These are phyloP conservation scores for Smittia sp. DNA, from an alignment of 2,888 invertebrate genomes.

Conservation along the genomic window DNA sequence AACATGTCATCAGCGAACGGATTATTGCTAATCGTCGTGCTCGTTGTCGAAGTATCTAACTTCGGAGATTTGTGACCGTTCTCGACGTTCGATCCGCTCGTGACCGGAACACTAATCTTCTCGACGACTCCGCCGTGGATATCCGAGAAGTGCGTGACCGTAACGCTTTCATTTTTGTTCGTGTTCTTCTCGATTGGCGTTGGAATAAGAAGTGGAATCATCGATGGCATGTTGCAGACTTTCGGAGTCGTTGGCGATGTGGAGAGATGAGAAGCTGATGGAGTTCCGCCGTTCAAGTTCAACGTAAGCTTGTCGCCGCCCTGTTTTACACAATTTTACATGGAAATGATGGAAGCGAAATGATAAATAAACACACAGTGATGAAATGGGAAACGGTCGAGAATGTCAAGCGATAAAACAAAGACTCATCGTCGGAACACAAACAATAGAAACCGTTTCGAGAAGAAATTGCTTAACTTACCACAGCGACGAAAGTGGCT, in stretches of 20 bases:
- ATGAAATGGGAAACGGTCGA: not conserved
- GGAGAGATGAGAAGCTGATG: conserved; percentile 44
- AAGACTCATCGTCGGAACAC: not conserved
- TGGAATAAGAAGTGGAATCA: conserved; percentile 49
- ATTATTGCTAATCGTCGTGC: conserved; percentile 35
- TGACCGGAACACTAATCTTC: conserved; percentile 46
- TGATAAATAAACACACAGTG: conserved; percentile 42
- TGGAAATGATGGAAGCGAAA: conserved; percentile 27
- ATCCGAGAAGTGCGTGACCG: conserved; percentile 59
- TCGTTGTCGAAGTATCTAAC: conserved; percentile 27
- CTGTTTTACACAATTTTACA: conserved; percentile 50
- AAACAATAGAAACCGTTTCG: conserved; percentile 25
- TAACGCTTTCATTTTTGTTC: conserved; percentile 51
- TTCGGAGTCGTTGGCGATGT: conserved; percentile 48
- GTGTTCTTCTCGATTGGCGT: conserved; percentile 41
- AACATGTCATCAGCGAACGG: conserved; percentile 32
- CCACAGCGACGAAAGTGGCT: conserved; percentile 74
- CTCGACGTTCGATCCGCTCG: not conserved
- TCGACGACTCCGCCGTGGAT: conserved; percentile 50
- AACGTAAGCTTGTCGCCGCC: conserved; percentile 69
- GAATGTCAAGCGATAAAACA: conserved; percentile 1
- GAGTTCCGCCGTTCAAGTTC: conserved; percentile 58
- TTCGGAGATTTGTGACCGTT: not conserved
- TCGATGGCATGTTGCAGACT: conserved; percentile 47
- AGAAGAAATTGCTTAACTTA: conserved; percentile 55